phyloP scores from a whole-genome alignment of 2,113 vertebrate species.

The Mustelus asterias region DNA sequence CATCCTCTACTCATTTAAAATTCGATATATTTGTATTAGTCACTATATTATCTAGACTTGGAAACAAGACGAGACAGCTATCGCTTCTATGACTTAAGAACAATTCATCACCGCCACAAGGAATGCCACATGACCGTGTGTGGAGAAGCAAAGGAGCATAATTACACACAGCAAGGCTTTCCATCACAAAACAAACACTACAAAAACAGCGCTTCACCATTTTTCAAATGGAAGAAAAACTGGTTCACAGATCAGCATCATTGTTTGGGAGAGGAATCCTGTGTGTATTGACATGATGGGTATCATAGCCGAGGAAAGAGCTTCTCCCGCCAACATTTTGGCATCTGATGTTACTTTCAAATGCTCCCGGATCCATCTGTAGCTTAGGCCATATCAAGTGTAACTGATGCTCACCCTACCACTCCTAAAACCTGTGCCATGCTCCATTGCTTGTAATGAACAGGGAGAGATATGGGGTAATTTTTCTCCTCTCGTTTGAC shows the following conservation, averaged over 20 bases:
- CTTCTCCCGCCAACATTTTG: not conserved
- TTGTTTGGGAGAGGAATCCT: not conserved
- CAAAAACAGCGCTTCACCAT: not conserved
- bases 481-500: no score
- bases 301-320: not conserved
- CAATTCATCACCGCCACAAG: not conserved
- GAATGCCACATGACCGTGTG: not conserved
- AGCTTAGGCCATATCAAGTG: not conserved
- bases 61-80: not conserved
- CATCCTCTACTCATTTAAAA: not conserved
- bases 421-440: not conserved
- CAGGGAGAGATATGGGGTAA: no score
- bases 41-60: not conserved
- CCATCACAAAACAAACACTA: not conserved
- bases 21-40: not conserved
- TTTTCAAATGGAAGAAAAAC: not conserved
- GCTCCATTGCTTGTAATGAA: not conserved
- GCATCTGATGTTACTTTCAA: not conserved
- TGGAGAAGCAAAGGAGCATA: not conserved
- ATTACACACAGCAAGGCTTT: not conserved
- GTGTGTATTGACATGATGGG: not conserved
- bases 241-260: not conserved
- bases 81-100: not conserved
- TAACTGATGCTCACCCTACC: not conserved
- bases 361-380: not conserved